phyloP scores from a whole-genome alignment of 2,888 invertebrate genomes.

The Brachyptera putata region DNA sequence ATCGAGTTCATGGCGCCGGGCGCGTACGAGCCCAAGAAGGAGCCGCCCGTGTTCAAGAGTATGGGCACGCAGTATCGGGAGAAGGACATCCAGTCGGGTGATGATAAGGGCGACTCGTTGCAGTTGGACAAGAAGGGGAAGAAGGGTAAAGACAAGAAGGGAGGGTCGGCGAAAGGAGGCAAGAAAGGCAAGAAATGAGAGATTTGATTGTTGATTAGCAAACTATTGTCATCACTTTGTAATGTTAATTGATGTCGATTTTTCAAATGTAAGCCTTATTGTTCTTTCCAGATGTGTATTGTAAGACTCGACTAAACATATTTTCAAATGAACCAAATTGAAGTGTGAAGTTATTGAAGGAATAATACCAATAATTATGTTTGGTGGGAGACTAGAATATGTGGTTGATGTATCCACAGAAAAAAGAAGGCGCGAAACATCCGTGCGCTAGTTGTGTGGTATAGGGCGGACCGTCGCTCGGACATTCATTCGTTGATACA shows the following conservation, averaged over 20 bases:
- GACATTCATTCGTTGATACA: too few species aligned
- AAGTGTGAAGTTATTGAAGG: too few species aligned
- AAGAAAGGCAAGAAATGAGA: neutral
- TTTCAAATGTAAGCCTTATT: too few species aligned
- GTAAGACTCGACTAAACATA: too few species aligned
- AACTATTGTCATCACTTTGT: neutral
- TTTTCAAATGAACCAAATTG: too few species aligned
- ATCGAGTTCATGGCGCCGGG: slow-evolving; percentile 45
- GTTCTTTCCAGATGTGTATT: too few species aligned
- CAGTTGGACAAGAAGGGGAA: neutral
- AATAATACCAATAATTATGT: too few species aligned
- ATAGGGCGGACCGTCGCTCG: too few species aligned
- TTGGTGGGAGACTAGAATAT: too few species aligned
- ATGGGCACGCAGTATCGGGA: slow-evolving; percentile 43
- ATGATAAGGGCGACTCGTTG: neutral
- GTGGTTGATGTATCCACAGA: too few species aligned
- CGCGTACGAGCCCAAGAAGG: slow-evolving; percentile 40
- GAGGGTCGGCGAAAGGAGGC: slow-evolving; percentile 6
- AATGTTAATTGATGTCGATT: neutral
- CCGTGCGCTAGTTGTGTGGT: too few species aligned
- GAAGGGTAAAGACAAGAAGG: neutral
- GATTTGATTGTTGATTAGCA: neutral
- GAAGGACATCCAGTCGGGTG: slow-evolving; percentile 42
- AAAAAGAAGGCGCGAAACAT: too few species aligned
- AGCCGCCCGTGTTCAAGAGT: slow-evolving; percentile 43